These are phyloP conservation scores for Pammene fasciana DNA, from an alignment of 2,888 invertebrate species.

Conservation along the genomic window DNA sequence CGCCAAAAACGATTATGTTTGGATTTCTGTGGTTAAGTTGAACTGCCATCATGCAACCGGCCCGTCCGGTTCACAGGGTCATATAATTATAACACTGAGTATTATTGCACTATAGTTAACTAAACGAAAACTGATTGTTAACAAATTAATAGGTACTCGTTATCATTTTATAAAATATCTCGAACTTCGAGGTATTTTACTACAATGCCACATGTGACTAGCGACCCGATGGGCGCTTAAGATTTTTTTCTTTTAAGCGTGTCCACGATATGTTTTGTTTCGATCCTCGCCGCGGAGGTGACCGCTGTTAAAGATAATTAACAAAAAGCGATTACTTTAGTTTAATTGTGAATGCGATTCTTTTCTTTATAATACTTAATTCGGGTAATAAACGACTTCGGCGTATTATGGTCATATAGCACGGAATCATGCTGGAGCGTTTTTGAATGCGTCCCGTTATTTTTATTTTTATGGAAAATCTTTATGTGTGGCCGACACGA, in stretches of 20 bases:
- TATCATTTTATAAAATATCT: conserved; percentile 54
- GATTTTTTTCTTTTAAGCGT: conserved; percentile 10
- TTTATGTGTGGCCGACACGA: conserved; percentile 77
- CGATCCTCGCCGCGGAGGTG: conserved; percentile 34
- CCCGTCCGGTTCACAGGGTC: conserved; percentile 56
- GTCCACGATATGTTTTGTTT: conserved; percentile 39
- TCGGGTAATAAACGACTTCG: conserved; percentile 62
- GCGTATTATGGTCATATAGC: conserved; percentile 68
- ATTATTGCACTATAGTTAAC: conserved; percentile 58
- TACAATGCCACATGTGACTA: conserved; percentile 15
- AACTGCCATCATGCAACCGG: conserved; percentile 44
- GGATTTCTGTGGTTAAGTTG: conserved; percentile 23
- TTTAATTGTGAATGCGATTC: conserved; percentile 56
- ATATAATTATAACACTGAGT: conserved; percentile 63
- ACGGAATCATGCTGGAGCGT: conserved; percentile 62
- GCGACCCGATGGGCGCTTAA: background rate
- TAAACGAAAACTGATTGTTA: conserved; percentile 58
- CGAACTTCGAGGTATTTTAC: conserved; percentile 42
- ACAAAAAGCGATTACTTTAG: conserved; percentile 42
- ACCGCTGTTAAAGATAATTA: conserved; percentile 38
- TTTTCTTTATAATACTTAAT: conserved; percentile 62
- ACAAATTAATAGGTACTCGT: conserved; percentile 52
- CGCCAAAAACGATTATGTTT: background rate
- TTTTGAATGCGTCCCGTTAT: conserved; percentile 65
- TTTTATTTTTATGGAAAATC: conserved; percentile 61